These are phyloP conservation scores for Corvus moneduloides DNA, from an alignment of 2,113 vertebrate genomes.

Conservation along the genomic window DNA sequence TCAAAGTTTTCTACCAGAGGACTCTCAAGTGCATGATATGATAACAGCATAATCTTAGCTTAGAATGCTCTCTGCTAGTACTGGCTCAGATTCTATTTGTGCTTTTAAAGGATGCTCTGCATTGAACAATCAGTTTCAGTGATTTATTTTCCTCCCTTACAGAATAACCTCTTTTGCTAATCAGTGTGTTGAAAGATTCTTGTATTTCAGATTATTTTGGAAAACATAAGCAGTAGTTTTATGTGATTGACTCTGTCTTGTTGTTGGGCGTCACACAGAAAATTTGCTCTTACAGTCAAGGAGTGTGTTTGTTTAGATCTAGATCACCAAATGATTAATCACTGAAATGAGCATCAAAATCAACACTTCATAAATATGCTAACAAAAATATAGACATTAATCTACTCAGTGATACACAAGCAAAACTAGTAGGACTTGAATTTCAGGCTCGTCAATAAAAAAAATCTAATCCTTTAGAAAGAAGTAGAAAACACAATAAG, in stretches of 20 bases:
- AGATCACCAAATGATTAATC: background rate
- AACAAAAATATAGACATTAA: background rate
- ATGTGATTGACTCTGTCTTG: background rate
- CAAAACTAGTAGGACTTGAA: background rate
- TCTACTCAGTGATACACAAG: background rate
- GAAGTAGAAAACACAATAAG: background rate
- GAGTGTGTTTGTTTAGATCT: background rate
- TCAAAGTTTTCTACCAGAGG: background rate
- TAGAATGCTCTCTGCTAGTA: background rate
- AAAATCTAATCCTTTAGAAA: background rate
- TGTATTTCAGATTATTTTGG: background rate
- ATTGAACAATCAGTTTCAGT: background rate
- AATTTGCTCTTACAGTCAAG: background rate
- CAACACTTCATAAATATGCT: background rate
- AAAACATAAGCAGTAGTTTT: background rate
- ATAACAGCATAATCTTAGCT: background rate
- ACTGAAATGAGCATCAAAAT: constrained; percentile 1
- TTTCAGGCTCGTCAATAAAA: background rate
- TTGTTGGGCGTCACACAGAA: background rate
- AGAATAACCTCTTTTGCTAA: background rate
- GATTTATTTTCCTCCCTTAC: background rate
- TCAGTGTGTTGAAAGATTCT: background rate
- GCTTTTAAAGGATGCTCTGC: background rate
- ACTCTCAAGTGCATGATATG: background rate
- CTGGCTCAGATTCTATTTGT: background rate